These are phyloP conservation scores for Sebastes baramenuke DNA, from an alignment of 2,797 vertebrate genomes.

Conservation along the genomic window DNA sequence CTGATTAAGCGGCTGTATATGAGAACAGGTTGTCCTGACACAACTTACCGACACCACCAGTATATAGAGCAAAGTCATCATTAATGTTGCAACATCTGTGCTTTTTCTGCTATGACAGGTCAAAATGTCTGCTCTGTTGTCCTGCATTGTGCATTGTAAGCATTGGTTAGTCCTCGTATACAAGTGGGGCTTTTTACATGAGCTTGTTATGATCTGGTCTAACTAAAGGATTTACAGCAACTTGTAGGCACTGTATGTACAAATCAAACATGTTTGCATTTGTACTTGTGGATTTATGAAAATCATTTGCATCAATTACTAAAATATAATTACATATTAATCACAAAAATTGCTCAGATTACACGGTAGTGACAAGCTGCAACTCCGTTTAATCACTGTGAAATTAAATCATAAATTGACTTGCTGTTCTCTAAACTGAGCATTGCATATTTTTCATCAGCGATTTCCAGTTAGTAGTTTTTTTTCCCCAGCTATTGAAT, in stretches of 20 bases:
- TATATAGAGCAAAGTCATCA: slow-evolving; percentile 16
- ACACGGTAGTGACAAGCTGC: slow-evolving; percentile 58
- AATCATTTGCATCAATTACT: slow-evolving; percentile 66
- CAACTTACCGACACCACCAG: not conserved
- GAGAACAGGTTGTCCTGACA: not conserved
- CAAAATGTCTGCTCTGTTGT: not conserved
- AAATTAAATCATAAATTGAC: slow-evolving; percentile 65
- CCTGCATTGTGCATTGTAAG: not conserved
- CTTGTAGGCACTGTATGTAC: not conserved
- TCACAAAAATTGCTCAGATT: slow-evolving; percentile 60
- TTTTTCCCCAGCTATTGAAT: not conserved
- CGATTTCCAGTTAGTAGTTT: not conserved
- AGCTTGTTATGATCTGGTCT: not conserved
- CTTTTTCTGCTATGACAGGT: not conserved
- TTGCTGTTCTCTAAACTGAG: slow-evolving; percentile 25
- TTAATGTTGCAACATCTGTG: slow-evolving; percentile 12
- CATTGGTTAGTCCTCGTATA: not conserved
- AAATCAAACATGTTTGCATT: slow-evolving; percentile 31
- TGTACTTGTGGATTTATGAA: slow-evolving; percentile 26
- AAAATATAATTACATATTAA: slow-evolving; percentile 63
- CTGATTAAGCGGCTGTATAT: not conserved
- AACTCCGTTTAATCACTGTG: slow-evolving; percentile 61
- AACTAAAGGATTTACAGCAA: not conserved
- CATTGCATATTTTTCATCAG: not conserved
- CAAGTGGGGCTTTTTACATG: not conserved